Conservation (phyloP, 2,797 vertebrate species). For the Psittacula derbiana region DNA sequence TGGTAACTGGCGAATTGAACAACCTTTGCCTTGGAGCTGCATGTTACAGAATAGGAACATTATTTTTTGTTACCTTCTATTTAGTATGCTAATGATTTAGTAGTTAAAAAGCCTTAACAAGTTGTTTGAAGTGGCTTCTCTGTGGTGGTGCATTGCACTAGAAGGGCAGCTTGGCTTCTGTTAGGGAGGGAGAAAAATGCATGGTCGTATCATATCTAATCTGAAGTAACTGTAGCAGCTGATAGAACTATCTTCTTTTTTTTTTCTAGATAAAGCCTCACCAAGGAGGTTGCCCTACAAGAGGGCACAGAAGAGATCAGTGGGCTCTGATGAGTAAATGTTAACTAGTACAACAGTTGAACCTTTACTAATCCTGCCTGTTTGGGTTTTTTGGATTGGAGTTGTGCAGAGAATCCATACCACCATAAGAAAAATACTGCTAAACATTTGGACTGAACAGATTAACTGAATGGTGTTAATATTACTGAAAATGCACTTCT, state of each 20-base stretch:
- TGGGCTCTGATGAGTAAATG: constrained; percentile 93
- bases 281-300: constrained; percentile 93
- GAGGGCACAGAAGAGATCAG: constrained; percentile 93
- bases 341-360: constrained; percentile 67
- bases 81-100: neutral
- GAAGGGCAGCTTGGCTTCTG: neutral
- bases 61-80: neutral
- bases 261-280: constrained; percentile 91
- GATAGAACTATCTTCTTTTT: neutral
- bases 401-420: constrained; percentile 75
- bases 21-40: neutral
- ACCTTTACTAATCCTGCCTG: constrained; percentile 76
- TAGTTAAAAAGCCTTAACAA: neutral
- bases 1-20: neutral
- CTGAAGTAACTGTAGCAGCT: neutral
- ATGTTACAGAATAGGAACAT: neutral
- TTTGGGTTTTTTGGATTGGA: constrained; percentile 66
- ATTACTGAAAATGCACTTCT: constrained; percentile 76
- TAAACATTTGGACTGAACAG: constrained; percentile 74
- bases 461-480: constrained; percentile 72
- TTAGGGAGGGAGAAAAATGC: neutral
- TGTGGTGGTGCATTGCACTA: neutral
- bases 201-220: neutral
- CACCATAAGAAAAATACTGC: constrained; percentile 71
- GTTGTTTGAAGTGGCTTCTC: neutral